Evolutionary conservation across 2,888 invertebrate species (phyloP).

Genomic region (Noctua janthe): DNA sequence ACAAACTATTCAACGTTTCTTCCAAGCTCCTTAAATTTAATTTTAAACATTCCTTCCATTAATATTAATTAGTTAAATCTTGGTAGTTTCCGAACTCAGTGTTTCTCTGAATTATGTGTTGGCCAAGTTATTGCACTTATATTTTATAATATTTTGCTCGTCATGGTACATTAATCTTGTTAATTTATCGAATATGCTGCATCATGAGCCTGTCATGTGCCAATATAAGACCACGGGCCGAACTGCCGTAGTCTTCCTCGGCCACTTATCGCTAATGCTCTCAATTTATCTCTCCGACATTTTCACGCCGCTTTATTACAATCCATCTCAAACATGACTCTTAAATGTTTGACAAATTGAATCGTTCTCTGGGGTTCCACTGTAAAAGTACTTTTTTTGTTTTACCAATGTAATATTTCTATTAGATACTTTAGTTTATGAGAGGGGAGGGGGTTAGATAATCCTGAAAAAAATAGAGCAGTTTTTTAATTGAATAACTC

Average conservation of each 20-base stretch:
- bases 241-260: conserved; percentile 21
- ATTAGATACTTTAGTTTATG: background rate
- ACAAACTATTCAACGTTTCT: background rate
- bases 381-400: conserved; percentile 6
- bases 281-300: conserved; percentile 26
- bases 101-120: background rate
- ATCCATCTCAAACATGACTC: conserved; percentile 42
- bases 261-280: conserved; percentile 52
- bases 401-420: conserved; percentile 8
- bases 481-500: background rate
- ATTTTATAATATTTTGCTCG: conserved; percentile 21
- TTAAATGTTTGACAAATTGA: conserved; percentile 47
- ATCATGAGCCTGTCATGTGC: conserved; percentile 60
- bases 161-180: conserved; percentile 58
- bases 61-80: conserved; percentile 3
- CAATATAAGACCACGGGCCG: conserved; percentile 39
- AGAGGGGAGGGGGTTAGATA: background rate
- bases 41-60: background rate
- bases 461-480: no score
- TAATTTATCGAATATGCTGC: conserved; percentile 55
- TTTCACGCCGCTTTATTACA: conserved; percentile 37
- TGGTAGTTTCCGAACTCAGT: background rate
- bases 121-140: conserved; percentile 9
- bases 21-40: background rate
- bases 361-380: background rate